These are phyloP conservation scores for Steinernema hermaphroditum DNA, from an alignment of 2,888 invertebrate genomes.

Conservation along the genomic window DNA sequence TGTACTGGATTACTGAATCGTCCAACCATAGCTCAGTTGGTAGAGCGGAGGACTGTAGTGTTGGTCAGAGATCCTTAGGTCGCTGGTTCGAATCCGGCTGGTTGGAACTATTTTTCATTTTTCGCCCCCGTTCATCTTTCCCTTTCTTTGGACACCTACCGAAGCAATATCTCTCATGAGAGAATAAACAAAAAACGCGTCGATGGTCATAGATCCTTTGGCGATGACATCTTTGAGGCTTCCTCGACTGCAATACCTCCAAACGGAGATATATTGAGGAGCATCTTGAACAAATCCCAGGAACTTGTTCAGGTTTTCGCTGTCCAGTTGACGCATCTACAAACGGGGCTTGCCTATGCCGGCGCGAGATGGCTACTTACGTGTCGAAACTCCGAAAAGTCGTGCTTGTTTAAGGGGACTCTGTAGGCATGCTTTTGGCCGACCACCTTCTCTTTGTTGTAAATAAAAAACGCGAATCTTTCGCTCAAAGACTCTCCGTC, in stretches of 20 bases:
- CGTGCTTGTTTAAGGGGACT: neutral
- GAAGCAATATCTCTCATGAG: slow-evolving; percentile 47
- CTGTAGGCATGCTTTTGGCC: slow-evolving; percentile 20
- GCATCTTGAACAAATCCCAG: slow-evolving; percentile 59
- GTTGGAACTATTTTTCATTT: slow-evolving; percentile 31
- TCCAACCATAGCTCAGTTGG: slow-evolving; percentile 51
- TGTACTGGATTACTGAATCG: no score
- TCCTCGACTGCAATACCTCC: slow-evolving; percentile 58
- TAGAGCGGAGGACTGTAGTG: slow-evolving; percentile 52
- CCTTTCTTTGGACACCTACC: no score
- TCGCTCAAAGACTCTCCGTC: slow-evolving; percentile 4
- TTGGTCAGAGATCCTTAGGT: slow-evolving; percentile 39
- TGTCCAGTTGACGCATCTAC: slow-evolving; percentile 38
- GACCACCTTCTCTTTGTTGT: slow-evolving; percentile 33
- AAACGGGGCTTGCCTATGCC: neutral
- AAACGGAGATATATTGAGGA: slow-evolving; percentile 53
- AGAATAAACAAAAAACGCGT: slow-evolving; percentile 50
- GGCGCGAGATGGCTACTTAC: slow-evolving; percentile 4
- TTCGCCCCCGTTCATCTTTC: no score
- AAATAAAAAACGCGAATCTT: slow-evolving; percentile 33
- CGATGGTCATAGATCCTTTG: slow-evolving; percentile 45
- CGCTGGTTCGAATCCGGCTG: slow-evolving; percentile 47
- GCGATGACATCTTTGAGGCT: slow-evolving; percentile 48
- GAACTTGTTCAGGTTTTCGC: slow-evolving; percentile 58
- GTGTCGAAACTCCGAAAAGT: slow-evolving; percentile 33